These are phyloP conservation scores for Hemicordylus capensis DNA, from an alignment of 2,113 vertebrate genomes.

Conservation along the genomic window DNA sequence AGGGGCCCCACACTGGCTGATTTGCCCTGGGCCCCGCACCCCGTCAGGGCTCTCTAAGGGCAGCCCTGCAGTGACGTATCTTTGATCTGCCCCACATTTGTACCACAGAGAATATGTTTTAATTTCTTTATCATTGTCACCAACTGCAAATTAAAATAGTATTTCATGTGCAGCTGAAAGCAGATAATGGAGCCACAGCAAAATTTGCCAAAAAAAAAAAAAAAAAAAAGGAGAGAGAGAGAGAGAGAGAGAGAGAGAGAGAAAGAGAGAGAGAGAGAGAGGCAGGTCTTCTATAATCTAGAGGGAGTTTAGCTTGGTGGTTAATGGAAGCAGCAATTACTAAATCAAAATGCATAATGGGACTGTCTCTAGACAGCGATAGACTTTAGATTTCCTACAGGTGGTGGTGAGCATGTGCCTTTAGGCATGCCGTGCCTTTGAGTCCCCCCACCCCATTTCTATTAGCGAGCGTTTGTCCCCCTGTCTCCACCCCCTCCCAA, in stretches of 20 bases:
- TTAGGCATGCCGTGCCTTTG: not conserved
- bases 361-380: slow-evolving; percentile 24
- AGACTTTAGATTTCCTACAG: slow-evolving; percentile 47
- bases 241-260: too few relatives aligned
- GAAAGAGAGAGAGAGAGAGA: too few relatives aligned
- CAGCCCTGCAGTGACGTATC: too few relatives aligned
- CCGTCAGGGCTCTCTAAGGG: too few relatives aligned
- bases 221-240: too few relatives aligned
- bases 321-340: slow-evolving; percentile 47
- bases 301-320: slow-evolving; percentile 11
- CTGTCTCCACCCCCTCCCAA: slow-evolving; percentile 32
- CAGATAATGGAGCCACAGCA: slow-evolving; percentile 23
- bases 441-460: slow-evolving; percentile 52
- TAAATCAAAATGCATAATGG: slow-evolving; percentile 49
- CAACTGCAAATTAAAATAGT: slow-evolving; percentile 34
- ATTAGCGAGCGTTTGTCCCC: slow-evolving; percentile 11
- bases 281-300: slow-evolving; percentile 23
- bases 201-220: not conserved
- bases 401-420: slow-evolving; percentile 4
- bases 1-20: too few relatives aligned
- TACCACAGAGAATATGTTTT: not conserved
- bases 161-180: slow-evolving; percentile 37
- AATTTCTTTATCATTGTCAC: not conserved
- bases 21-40: too few relatives aligned
- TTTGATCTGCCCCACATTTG: not conserved